Evolutionary conservation across 2,113 vertebrate species (phyloP), one percentile per base, ranked within the genome.

Genomic region (Spea multiplicata): DNA sequence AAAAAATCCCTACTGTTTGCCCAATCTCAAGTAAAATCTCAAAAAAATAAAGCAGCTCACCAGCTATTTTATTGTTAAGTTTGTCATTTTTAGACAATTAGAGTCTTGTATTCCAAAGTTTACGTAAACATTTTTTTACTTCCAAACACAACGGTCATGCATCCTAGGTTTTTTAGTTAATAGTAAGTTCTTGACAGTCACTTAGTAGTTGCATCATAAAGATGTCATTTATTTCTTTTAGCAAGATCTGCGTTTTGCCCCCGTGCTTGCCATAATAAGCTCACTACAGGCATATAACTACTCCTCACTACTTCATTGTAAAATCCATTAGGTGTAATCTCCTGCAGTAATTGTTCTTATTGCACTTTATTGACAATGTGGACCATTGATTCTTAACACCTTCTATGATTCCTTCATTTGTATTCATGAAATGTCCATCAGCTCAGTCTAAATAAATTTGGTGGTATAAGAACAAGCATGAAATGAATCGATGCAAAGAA

Each of bases 381-480:
- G 46, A 89, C 88, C 90, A 96, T 95, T 87, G 95, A 97, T 93
- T 88, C 91, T 93, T 93, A 90, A 93, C 94, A 93, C 92, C 88
- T 92, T 92, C 92, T 94, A 97, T 96, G 94, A 98, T 96, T 93
- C 93, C 93, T 89, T 93, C 95, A 97, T 98, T 96, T 97, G 92
- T 97, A 98, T 98, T 99, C 96, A 97, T 97, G 94, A 95, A 95
- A 94, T 89, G 87, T 93, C 94, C 89, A 92, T 94, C 92, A 92
- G 92, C 87, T 89, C 84, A 87, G 86, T 90, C 94, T 94, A 96
- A 95, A 97, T 95, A 98, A 95, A 96, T 95, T 95, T 95, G 93
- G 93, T 92, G 94, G 94, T 93, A 94, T 85, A 92, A 87, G 88
- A 88, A 92, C 90, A 93, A 92, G 95, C 90, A 89, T 83, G 86